Evolutionary conservation across 2,113 vertebrate genomes (phyloP).

Genomic region (Bagarius yarrelli): DNA sequence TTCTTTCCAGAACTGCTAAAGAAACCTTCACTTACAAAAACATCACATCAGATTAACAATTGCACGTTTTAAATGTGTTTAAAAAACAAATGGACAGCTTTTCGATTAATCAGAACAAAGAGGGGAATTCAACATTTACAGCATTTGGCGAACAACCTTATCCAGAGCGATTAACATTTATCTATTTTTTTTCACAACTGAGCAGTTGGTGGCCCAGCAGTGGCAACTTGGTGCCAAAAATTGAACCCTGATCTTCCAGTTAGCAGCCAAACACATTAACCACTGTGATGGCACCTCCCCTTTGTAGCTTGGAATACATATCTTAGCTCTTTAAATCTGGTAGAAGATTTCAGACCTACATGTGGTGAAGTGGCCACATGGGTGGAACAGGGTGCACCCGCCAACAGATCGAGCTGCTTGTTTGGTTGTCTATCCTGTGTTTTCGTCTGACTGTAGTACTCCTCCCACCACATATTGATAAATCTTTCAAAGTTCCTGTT

Average conservation of each 20-base stretch:
- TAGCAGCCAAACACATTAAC: too few relatives aligned
- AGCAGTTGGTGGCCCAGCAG: too few relatives aligned
- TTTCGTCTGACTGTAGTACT: slow-evolving; percentile 62
- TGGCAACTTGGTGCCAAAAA: too few relatives aligned
- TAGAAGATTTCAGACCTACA: not conserved
- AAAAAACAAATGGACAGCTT: not conserved
- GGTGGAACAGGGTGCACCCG: not conserved
- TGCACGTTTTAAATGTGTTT: not conserved
- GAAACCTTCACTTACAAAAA: not conserved
- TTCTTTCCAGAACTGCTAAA: not conserved
- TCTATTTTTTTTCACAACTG: too few relatives aligned
- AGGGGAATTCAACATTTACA: not conserved
- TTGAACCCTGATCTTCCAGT: too few relatives aligned
- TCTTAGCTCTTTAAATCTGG: not conserved
- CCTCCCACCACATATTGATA: slow-evolving; percentile 78
- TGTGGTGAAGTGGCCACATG: not conserved
- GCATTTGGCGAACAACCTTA: not conserved
- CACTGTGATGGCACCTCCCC: too few relatives aligned
- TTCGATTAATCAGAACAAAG: not conserved
- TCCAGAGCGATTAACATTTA: too few relatives aligned
- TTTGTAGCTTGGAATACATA: too few relatives aligned
- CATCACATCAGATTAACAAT: not conserved
- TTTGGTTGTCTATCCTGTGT: slow-evolving; percentile 9
- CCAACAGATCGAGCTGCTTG: not conserved
- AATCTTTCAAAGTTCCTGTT: slow-evolving; percentile 60